Percentiles rank a stretch among this genome's conserved stretches.
Conservation (phyloP, 2,888 invertebrate genomes). For the Lacanobia oleracea region DNA sequence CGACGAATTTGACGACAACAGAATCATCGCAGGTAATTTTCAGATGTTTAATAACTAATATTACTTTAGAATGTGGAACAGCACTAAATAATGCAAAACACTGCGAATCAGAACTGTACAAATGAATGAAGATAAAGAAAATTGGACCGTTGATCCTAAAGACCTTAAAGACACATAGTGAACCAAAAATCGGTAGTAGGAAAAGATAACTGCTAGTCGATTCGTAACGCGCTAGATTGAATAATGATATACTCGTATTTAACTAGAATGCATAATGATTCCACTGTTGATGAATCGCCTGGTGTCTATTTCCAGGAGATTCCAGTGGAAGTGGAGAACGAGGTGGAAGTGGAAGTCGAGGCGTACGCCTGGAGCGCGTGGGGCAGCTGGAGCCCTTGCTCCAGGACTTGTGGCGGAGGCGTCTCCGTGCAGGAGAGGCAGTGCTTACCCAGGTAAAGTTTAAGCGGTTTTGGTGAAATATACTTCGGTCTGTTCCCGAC, state of each 20-base stretch:
- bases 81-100: too few relatives aligned
- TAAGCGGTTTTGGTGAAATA: not conserved
- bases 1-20: conserved; percentile 74
- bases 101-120: too few relatives aligned
- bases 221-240: not conserved
- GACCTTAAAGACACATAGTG: not conserved
- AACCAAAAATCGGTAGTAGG: not conserved
- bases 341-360: conserved; percentile 17
- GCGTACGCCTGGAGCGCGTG: conserved; percentile 92
- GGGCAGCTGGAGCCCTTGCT: conserved; percentile 94
- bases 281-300: conserved; percentile 1
- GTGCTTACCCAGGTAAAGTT: conserved; percentile 89
- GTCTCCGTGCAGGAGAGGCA: conserved; percentile 93
- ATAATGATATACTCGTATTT: not conserved
- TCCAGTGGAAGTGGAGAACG: conserved; percentile 22
- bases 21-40: conserved; percentile 64
- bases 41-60: not conserved
- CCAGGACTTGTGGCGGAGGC: conserved; percentile 94
- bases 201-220: not conserved
- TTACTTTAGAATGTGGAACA: not conserved
- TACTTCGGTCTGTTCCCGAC: not conserved
- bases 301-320: conserved; percentile 52
- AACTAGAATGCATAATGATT: not conserved
- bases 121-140: too few relatives aligned
- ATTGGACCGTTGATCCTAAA: not conserved